These are phyloP conservation scores for Sphecodes monilicornis DNA, from an alignment of 2,888 invertebrate genomes.

Conservation along the genomic window DNA sequence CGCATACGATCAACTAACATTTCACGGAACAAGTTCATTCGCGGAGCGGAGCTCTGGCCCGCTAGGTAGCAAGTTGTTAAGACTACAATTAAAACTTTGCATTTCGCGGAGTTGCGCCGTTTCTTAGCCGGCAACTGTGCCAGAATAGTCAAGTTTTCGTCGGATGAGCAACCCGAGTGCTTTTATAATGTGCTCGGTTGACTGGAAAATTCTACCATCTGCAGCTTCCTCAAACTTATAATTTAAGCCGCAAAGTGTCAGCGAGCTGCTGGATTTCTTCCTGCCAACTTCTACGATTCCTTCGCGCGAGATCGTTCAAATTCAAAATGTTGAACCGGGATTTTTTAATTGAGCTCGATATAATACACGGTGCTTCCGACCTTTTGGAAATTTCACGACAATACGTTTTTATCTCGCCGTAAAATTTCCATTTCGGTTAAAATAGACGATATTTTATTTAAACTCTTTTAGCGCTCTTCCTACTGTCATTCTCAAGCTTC, in stretches of 20 bases:
- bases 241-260: slow-evolving; percentile 14
- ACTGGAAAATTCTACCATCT: slow-evolving; percentile 47
- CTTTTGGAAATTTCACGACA: not conserved
- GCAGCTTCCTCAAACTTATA: slow-evolving; percentile 38
- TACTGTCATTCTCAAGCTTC: not conserved
- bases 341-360: not conserved
- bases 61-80: slow-evolving; percentile 59
- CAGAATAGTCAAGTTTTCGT: slow-evolving; percentile 42
- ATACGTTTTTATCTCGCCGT: not conserved
- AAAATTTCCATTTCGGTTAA: not conserved
- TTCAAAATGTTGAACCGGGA: not conserved
- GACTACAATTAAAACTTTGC: slow-evolving; percentile 66
- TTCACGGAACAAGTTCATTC: slow-evolving; percentile 25
- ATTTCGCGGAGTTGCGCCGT: slow-evolving; percentile 20
- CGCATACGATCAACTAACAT: slow-evolving; percentile 30
- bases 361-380: not conserved
- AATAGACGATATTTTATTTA: not conserved
- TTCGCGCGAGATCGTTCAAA: not conserved
- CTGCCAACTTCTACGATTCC: not conserved
- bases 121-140: slow-evolving; percentile 19
- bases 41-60: not conserved
- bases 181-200: slow-evolving; percentile 37
- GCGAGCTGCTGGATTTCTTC: slow-evolving; percentile 16
- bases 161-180: slow-evolving; percentile 27
- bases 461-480: not conserved